Percentiles rank a stretch among this genome's conserved stretches.
These are phyloP conservation scores for Lycocerus yunnanus DNA, from an alignment of 2,888 invertebrate species.

Conservation along the genomic window DNA sequence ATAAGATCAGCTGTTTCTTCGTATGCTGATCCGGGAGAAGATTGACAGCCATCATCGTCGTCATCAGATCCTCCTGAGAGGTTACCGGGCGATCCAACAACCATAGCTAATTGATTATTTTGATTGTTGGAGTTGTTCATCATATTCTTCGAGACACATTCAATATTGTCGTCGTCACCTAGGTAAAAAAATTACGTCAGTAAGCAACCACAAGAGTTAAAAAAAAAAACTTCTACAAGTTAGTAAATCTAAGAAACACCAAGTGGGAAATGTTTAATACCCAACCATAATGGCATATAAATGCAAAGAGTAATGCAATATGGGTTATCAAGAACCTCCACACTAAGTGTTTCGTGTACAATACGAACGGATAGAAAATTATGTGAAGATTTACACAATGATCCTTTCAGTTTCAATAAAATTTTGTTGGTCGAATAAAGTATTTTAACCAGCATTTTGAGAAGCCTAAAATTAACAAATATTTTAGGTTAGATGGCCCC, in stretches of 20 bases:
- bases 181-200: conserved; percentile 5
- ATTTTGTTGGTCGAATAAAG: background rate
- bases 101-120: conserved; percentile 68
- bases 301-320: background rate
- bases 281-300: background rate
- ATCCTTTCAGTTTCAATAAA: background rate
- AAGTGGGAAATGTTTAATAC: background rate
- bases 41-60: conserved; percentile 84
- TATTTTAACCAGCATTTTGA: background rate
- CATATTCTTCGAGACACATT: conserved; percentile 51
- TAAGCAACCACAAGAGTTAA: background rate
- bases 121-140: conserved; percentile 55
- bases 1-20: conserved; percentile 85
- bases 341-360: background rate
- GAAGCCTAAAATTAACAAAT: background rate
- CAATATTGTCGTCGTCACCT: conserved; percentile 33
- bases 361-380: background rate
- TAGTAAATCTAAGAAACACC: background rate
- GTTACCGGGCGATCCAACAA: conserved; percentile 55
- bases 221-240: background rate
- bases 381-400: background rate
- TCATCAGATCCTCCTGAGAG: conserved; percentile 65
- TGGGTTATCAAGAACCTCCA: background rate
- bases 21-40: conserved; percentile 76
- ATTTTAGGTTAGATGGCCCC: background rate